These are phyloP conservation scores for Acleris literana DNA, from an alignment of 2,888 invertebrate species.

Conservation along the genomic window DNA sequence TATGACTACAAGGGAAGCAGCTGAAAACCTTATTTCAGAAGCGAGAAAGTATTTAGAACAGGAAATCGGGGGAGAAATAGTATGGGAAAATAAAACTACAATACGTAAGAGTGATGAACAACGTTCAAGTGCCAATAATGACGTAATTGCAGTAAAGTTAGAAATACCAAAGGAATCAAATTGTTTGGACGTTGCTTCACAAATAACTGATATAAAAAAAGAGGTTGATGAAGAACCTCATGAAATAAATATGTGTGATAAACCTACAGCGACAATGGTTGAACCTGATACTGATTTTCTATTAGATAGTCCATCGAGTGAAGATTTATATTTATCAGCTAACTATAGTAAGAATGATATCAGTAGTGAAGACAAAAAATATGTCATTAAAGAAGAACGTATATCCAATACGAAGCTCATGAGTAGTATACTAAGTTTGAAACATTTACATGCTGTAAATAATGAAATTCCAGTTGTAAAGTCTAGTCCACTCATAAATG, in stretches of 20 bases:
- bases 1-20: conserved; percentile 92
- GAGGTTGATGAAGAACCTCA: neutral
- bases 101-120: conserved; percentile 30
- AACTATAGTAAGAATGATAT: conserved; percentile 3
- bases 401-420: neutral
- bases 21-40: conserved; percentile 89
- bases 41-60: conserved; percentile 88
- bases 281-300: conserved; percentile 22
- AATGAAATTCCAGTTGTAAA: conserved; percentile 12
- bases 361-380: neutral
- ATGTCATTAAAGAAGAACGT: neutral
- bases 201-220: neutral
- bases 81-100: conserved; percentile 81
- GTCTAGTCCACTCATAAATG: conserved; percentile 28
- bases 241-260: conserved; percentile 8
- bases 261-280: neutral
- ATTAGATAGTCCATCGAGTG: conserved; percentile 25
- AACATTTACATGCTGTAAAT: conserved; percentile 1
- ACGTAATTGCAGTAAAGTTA: neutral
- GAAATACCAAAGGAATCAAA: neutral
- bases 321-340: conserved; percentile 13
- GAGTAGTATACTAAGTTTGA: neutral
- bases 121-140: conserved; percentile 4
- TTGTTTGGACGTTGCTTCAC: neutral
- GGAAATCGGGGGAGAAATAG: conserved; percentile 89